Percentiles rank a stretch among this genome's conserved stretches.
These are phyloP conservation scores for Xanthostigma xanthostigma DNA, from an alignment of 2,888 invertebrate genomes.

Conservation along the genomic window DNA sequence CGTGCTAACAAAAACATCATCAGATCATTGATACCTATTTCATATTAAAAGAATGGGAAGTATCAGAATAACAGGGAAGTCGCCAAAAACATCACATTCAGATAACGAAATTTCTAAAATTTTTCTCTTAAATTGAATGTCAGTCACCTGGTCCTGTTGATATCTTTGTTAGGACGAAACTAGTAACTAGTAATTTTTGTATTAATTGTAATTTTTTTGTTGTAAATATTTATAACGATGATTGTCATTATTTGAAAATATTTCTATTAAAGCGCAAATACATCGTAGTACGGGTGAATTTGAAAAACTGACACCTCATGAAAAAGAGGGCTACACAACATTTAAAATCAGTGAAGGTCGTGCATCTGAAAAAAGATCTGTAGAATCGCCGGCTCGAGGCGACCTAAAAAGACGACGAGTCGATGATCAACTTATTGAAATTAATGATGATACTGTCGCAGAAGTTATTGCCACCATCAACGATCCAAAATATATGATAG, in stretches of 20 bases:
- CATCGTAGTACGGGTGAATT: conserved; percentile 36
- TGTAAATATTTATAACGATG: neutral
- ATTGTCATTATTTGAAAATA: conserved; percentile 7
- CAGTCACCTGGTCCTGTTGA: too few relatives aligned
- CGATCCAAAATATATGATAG: conserved; percentile 72
- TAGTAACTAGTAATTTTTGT: too few relatives aligned
- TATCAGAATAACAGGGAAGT: too few relatives aligned
- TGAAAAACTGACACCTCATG: conserved; percentile 46
- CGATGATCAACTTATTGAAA: conserved; percentile 49
- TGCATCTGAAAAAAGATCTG: conserved; percentile 18
- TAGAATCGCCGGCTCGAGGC: conserved; percentile 20
- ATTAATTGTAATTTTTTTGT: too few relatives aligned
- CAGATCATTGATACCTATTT: too few relatives aligned
- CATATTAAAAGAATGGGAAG: too few relatives aligned
- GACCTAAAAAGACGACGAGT: conserved; percentile 26
- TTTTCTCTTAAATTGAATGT: too few relatives aligned
- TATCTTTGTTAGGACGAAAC: too few relatives aligned
- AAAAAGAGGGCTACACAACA: conserved; percentile 52
- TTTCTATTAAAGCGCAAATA: conserved; percentile 12
- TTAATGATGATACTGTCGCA: conserved; percentile 61
- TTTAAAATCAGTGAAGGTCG: conserved; percentile 47
- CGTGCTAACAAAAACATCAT: too few relatives aligned
- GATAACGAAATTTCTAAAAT: too few relatives aligned
- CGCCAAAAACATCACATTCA: too few relatives aligned
- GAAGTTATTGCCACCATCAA: conserved; percentile 71